A percentile compares a stretch with the other conserved stretches of the same genome.
These are phyloP conservation scores for Eristalinus sepulchralis DNA, from an alignment of 2,888 invertebrate species.

Conservation along the genomic window DNA sequence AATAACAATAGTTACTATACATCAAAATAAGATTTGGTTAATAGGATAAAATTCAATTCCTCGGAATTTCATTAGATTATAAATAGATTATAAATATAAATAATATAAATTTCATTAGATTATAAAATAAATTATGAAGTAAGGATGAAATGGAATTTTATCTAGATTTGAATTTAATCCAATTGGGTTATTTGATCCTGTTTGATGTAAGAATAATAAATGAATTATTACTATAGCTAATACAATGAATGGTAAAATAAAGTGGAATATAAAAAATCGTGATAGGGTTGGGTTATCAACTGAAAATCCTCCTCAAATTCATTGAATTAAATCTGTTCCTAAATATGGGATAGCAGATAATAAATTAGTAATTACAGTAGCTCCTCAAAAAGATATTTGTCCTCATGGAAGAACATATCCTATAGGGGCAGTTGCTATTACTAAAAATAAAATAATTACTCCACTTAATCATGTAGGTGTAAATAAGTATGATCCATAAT, in stretches of 20 bases:
- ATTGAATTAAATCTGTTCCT: conserved; percentile 80
- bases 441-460: conserved; percentile 85
- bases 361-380: conserved; percentile 89
- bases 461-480: conserved; percentile 85
- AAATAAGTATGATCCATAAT: conserved; percentile 82
- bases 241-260: conserved; percentile 87
- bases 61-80: conserved; percentile 83
- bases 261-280: conserved; percentile 89
- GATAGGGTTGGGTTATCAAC: conserved; percentile 88
- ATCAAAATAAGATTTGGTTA: conserved; percentile 85
- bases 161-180: conserved; percentile 85
- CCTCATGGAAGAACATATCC: conserved; percentile 90
- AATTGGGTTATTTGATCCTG: conserved; percentile 86
- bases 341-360: conserved; percentile 83
- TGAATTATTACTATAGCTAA: conserved; percentile 84
- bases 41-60: conserved; percentile 84
- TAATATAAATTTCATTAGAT: too few species aligned
- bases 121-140: conserved; percentile 81
- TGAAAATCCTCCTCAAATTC: conserved; percentile 85
- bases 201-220: conserved; percentile 85
- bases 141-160: conserved; percentile 87
- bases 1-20: conserved; percentile 82
- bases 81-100: conserved; percentile 79
- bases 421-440: conserved; percentile 88
- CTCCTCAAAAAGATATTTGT: conserved; percentile 91